Evolutionary conservation across 2,888 invertebrate species (phyloP).

Genomic region (Apotomis betuletana): DNA sequence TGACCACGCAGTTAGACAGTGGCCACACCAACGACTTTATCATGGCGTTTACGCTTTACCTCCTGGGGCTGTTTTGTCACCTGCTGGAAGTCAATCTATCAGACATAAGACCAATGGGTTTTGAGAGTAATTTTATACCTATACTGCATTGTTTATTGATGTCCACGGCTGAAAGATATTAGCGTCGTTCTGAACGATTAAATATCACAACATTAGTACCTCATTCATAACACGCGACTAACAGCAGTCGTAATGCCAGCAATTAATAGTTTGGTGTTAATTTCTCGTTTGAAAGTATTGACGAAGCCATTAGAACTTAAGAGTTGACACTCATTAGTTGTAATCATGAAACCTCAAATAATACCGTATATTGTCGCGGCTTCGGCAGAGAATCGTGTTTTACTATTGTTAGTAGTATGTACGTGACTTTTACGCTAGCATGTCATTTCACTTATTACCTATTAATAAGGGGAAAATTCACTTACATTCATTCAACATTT

Average conservation of each 20-base stretch:
- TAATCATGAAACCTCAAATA: background rate
- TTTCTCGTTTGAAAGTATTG: conserved; percentile 15
- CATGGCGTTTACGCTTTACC: conserved; percentile 11
- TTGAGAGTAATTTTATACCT: conserved; percentile 46
- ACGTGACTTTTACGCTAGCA: too few relatives aligned
- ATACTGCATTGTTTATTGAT: conserved; percentile 43
- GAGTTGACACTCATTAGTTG: conserved; percentile 3
- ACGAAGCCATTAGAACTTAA: conserved; percentile 19
- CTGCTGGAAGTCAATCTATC: background rate
- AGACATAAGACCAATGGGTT: conserved; percentile 41
- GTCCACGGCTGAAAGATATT: conserved; percentile 55
- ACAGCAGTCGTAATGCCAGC: conserved; percentile 22
- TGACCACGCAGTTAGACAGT: conserved; percentile 49
- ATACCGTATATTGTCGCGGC: background rate
- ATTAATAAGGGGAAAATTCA: too few relatives aligned
- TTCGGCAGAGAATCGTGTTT: too few relatives aligned
- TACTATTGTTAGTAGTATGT: too few relatives aligned
- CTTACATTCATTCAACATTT: too few relatives aligned
- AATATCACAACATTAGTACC: conserved; percentile 29
- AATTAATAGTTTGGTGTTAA: conserved; percentile 36
- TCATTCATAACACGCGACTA: conserved; percentile 29
- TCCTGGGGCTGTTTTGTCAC: background rate
- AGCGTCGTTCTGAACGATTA: conserved; percentile 49
- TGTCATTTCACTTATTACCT: too few relatives aligned
- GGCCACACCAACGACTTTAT: conserved; percentile 35